These are phyloP conservation scores for Anorthoa munda DNA, from an alignment of 2,888 invertebrate species.

Conservation along the genomic window DNA sequence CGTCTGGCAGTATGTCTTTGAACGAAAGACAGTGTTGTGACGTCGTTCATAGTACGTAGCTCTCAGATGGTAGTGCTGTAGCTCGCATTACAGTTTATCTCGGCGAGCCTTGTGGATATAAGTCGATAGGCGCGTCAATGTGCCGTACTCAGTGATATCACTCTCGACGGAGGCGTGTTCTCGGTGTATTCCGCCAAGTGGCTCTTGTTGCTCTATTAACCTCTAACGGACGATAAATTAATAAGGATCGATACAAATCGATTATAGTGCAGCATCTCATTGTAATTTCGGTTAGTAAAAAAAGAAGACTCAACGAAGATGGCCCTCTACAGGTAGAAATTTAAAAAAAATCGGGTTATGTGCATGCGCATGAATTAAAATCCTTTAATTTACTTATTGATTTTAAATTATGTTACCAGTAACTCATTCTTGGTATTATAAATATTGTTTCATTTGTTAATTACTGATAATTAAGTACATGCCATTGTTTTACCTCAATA, in stretches of 20 bases:
- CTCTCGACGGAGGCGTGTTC: conserved; percentile 86
- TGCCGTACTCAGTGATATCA: conserved; percentile 87
- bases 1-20: conserved; percentile 86
- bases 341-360: conserved; percentile 30
- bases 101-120: conserved; percentile 84
- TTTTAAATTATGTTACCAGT: background rate
- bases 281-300: conserved; percentile 70
- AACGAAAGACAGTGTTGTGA: conserved; percentile 80
- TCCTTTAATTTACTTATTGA: background rate
- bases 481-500: conserved; percentile 8
- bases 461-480: conserved; percentile 12
- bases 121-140: conserved; percentile 84
- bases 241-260: conserved; percentile 66
- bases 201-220: conserved; percentile 76
- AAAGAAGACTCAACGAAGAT: conserved; percentile 78
- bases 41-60: conserved; percentile 91
- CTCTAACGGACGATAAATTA: conserved; percentile 74
- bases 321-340: conserved; percentile 86
- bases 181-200: conserved; percentile 74
- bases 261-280: conserved; percentile 68
- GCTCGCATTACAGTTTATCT: conserved; percentile 87
- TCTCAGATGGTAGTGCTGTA: conserved; percentile 89
- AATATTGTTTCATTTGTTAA: conserved; percentile 2
- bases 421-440: background rate
- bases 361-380: conserved; percentile 41